These are phyloP conservation scores for Fundulus diaphanus DNA, from an alignment of 2,797 vertebrate genomes.

Conservation along the genomic window DNA sequence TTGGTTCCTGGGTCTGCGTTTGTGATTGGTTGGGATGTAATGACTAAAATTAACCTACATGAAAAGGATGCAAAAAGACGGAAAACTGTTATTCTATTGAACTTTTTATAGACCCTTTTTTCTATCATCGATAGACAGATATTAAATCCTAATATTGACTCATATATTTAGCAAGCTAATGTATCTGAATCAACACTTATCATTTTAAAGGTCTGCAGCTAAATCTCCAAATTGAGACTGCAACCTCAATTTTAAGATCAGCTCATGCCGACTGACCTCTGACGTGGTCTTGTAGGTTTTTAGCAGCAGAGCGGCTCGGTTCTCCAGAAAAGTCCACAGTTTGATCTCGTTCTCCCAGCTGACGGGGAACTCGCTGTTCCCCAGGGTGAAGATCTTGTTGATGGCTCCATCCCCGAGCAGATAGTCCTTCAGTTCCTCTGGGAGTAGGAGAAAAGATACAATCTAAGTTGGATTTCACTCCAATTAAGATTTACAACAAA, in stretches of 20 bases:
- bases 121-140: too few species aligned
- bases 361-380: slow-evolving; percentile 94
- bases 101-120: too few species aligned
- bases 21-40: too few species aligned
- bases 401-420: slow-evolving; percentile 91
- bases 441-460: slow-evolving; percentile 8
- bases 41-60: too few species aligned
- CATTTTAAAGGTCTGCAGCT: neutral
- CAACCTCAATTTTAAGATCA: neutral
- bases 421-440: slow-evolving; percentile 95
- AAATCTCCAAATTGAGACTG: neutral
- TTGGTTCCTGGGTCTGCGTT: too few species aligned
- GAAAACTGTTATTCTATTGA: too few species aligned
- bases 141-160: neutral
- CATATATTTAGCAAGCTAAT: neutral
- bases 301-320: slow-evolving; percentile 92
- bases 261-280: slow-evolving; percentile 82
- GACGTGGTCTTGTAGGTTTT: slow-evolving; percentile 94
- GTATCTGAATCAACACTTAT: too few species aligned
- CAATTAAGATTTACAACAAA: neutral
- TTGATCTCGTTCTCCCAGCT: slow-evolving; percentile 99
- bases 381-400: slow-evolving; percentile 96
- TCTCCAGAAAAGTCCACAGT: slow-evolving; percentile 97
- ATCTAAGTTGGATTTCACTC: neutral
- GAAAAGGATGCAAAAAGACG: too few species aligned